These are phyloP conservation scores for Tortricodes alternella DNA, from an alignment of 2,888 invertebrate genomes.

Conservation along the genomic window DNA sequence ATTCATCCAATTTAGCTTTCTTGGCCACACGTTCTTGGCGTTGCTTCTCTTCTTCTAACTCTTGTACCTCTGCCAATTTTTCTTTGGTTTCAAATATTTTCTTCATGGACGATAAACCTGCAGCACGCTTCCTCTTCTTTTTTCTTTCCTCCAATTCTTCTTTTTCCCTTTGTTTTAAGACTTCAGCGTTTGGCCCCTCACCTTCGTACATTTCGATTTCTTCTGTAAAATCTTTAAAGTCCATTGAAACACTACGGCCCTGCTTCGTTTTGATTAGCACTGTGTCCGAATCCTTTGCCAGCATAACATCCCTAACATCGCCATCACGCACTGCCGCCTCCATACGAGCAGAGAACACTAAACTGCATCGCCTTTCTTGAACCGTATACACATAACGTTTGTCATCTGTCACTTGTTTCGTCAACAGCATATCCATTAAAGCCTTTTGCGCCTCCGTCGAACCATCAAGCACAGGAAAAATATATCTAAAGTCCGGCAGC, in stretches of 20 bases:
- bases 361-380: constrained; percentile 87
- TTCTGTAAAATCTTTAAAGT: constrained; percentile 83
- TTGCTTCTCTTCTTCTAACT: constrained; percentile 81
- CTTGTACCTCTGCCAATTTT: constrained; percentile 84
- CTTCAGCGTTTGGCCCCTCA: constrained; percentile 86
- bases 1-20: constrained; percentile 70
- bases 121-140: constrained; percentile 84
- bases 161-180: constrained; percentile 83
- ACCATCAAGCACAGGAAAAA: constrained; percentile 87
- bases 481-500: constrained; percentile 87
- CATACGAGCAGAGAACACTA: constrained; percentile 88
- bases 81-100: constrained; percentile 91
- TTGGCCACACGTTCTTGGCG: constrained; percentile 65
- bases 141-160: constrained; percentile 80
- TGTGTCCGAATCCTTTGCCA: constrained; percentile 89
- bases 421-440: constrained; percentile 84
- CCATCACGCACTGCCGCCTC: constrained; percentile 90
- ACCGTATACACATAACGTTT: constrained; percentile 89
- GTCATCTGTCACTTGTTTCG: constrained; percentile 82
- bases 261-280: constrained; percentile 88
- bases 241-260: constrained; percentile 89
- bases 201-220: constrained; percentile 86
- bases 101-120: constrained; percentile 84
- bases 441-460: constrained; percentile 85
- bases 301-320: constrained; percentile 89